Conservation (phyloP, 2,888 invertebrate genomes). For the Tipula lateralis region DNA sequence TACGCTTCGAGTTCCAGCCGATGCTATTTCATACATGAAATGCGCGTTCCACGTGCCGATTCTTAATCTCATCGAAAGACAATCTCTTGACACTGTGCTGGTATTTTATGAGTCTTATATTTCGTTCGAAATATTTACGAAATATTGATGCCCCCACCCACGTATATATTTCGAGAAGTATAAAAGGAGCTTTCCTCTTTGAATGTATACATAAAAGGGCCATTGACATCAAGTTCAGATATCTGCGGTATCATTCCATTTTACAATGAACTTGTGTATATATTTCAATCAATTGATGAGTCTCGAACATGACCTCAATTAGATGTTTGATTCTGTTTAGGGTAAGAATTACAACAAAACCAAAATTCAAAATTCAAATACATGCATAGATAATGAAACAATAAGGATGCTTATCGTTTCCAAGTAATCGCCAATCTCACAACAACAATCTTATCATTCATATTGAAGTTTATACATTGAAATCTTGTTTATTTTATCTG, state of each 20-base stretch:
- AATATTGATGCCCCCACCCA: too few species aligned
- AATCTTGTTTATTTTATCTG: not conserved
- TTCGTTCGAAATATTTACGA: too few species aligned
- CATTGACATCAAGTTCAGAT: not conserved
- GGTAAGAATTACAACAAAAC: not conserved
- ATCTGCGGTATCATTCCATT: not conserved
- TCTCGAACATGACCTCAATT: not conserved
- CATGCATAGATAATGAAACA: not conserved
- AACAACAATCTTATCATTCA: not conserved
- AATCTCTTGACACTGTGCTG: too few species aligned
- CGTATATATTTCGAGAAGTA: too few species aligned
- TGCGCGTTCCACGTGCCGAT: too few species aligned
- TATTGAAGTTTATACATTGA: not conserved
- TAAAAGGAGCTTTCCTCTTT: too few species aligned
- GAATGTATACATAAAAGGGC: not conserved
- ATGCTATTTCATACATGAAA: too few species aligned
- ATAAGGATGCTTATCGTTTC: constrained; percentile 19
- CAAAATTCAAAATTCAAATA: not conserved
- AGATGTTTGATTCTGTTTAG: not conserved
- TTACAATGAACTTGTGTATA: too few species aligned
- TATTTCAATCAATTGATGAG: not conserved
- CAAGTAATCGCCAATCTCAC: not conserved
- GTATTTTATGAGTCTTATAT: too few species aligned
- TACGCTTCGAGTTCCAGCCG: too few species aligned
- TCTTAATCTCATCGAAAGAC: too few species aligned